These are phyloP conservation scores for Nomada lathburiana DNA, from an alignment of 2,888 invertebrate genomes.

Conservation along the genomic window DNA sequence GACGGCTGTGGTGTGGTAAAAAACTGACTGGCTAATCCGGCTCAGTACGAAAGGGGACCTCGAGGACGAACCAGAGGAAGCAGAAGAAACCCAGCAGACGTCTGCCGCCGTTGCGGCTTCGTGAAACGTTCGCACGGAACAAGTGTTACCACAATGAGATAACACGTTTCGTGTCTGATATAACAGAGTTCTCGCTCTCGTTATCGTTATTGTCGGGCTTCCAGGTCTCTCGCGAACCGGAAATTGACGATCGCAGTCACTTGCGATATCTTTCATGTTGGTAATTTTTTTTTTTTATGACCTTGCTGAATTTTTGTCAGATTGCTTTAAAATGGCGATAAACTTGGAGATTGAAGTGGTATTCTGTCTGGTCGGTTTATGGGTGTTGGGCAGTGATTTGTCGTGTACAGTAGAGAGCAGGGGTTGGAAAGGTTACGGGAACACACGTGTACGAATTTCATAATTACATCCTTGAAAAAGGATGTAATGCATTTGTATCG, in stretches of 20 bases:
- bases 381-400: background rate
- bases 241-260: constrained; percentile 16
- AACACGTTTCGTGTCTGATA: constrained; percentile 48
- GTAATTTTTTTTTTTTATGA: no score
- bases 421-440: no score
- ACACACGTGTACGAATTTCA: no score
- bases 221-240: background rate
- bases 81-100: constrained; percentile 36
- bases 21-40: constrained; percentile 24
- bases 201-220: constrained; percentile 50
- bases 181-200: constrained; percentile 68
- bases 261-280: background rate
- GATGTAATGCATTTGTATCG: no score
- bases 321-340: background rate
- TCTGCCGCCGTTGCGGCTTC: constrained; percentile 24
- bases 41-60: constrained; percentile 32
- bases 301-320: background rate
- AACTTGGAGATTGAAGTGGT: background rate
- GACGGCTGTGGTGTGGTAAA: constrained; percentile 31
- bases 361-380: background rate
- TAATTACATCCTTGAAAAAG: no score
- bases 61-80: constrained; percentile 5
- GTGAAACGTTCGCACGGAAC: constrained; percentile 70
- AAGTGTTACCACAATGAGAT: constrained; percentile 73
- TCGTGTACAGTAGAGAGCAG: no score